Evolutionary conservation across 2,113 vertebrate species (phyloP).

Genomic region (Epinephelus moara): DNA sequence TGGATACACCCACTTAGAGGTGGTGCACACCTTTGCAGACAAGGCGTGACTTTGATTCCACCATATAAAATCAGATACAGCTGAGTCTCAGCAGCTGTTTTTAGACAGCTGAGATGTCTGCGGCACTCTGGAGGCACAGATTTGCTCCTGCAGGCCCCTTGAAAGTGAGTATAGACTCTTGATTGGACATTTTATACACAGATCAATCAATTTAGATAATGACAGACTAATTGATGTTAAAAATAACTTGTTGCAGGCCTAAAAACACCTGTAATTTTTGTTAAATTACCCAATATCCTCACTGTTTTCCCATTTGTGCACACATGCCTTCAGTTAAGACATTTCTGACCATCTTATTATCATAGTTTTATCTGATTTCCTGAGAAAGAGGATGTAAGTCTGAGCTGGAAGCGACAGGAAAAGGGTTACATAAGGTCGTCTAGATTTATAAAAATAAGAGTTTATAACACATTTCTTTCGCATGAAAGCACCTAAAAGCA

Average conservation of each 20-base stretch:
- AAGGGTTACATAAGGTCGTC: background rate
- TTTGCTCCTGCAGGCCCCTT: background rate
- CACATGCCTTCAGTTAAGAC: background rate
- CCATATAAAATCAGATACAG: background rate
- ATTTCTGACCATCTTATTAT: background rate
- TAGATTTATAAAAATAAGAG: background rate
- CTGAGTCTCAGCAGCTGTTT: background rate
- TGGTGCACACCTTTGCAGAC: background rate
- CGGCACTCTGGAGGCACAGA: background rate
- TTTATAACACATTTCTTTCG: background rate
- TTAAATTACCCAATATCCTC: background rate
- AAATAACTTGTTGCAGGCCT: background rate
- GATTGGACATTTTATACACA: background rate
- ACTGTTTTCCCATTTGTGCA: background rate
- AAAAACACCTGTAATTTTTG: background rate
- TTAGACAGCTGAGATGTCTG: background rate
- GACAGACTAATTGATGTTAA: background rate
- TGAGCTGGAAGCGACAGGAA: background rate
- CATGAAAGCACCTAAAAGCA: background rate
- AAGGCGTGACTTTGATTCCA: background rate
- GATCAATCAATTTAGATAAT: background rate
- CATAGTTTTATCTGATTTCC: slow-evolving; percentile 8
- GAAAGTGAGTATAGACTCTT: background rate
- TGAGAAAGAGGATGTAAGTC: slow-evolving; percentile 1
- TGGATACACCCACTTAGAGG: background rate